Evolutionary conservation across 2,888 invertebrate genomes (phyloP), one percentile per base, ranked within the genome.

Genomic region (Apantesis nais): DNA sequence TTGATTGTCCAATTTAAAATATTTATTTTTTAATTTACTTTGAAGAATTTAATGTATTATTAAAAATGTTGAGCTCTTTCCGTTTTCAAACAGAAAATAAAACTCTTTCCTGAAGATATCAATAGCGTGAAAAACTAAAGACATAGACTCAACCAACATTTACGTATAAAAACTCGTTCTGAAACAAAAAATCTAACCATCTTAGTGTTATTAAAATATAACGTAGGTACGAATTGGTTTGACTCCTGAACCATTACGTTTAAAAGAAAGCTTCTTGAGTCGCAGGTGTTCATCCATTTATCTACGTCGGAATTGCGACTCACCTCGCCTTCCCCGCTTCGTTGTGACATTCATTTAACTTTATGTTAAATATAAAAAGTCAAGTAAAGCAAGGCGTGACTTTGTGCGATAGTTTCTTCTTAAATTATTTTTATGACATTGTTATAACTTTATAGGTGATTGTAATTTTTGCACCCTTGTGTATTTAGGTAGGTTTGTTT

Each of bases 361-460:
- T 68, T 68, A 68, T 64, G 58, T 16, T 68, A 64, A 64, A 63
- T 64, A 44, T 64, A 68, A 68, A 68, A 63, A 55, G 39, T 64
- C 63, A 62, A 44, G 52, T 52, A 22, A 2, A n/a, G 12, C 2
- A 34, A 44, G 31, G 12, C 65, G 34, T 34, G 65, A 52, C 25
- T 52, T 65, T 25, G 22, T 31, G 11, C 16, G 11, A 12, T 29
- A 60, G 52, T 37, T 66, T 66, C 41, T 37, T 66, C 44, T 14
- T 61, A 60, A 37, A 67, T 58, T 67, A 61, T 44, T 44, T 67
- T 67, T 61, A 67, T 61, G 44, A 61, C 41, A 61, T 60, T 67
- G 39, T 66, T 66, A 66, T 66, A 58, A 58, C 58, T 66, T 58
- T 66, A 25, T 65, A 16, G 31, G 41, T 66, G 65, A 52, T 65